Evolutionary conservation across 2,888 invertebrate species (phyloP).

Genomic region (Archips crataeganus): DNA sequence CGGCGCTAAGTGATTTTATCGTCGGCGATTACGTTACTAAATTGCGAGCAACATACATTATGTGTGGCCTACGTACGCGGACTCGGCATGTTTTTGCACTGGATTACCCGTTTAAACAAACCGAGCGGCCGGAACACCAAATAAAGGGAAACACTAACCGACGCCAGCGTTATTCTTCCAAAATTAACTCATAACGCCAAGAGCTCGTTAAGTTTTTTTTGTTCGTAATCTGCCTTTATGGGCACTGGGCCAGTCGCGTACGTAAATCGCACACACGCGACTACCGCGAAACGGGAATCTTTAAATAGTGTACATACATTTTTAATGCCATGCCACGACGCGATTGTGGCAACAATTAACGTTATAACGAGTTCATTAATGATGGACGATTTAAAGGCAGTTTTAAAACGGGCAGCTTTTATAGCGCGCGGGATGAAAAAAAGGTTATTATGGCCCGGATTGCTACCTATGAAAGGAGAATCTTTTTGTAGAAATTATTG

Average conservation of each 20-base stretch:
- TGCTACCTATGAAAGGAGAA: neutral
- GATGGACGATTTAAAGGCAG: slow-evolving; percentile 58
- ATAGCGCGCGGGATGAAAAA: slow-evolving; percentile 49
- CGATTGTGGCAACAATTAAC: slow-evolving; percentile 80
- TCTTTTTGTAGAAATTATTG: slow-evolving; percentile 10
- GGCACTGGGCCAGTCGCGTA: slow-evolving; percentile 82
- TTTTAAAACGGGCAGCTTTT: slow-evolving; percentile 53
- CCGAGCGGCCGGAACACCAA: slow-evolving; percentile 77
- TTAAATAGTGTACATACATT: slow-evolving; percentile 82
- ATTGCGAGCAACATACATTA: slow-evolving; percentile 71
- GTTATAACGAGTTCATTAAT: slow-evolving; percentile 79
- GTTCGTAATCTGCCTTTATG: slow-evolving; percentile 83
- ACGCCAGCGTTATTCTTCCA: slow-evolving; percentile 81
- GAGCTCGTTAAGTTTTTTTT: slow-evolving; percentile 79
- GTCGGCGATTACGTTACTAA: slow-evolving; percentile 73
- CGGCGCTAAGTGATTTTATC: slow-evolving; percentile 79
- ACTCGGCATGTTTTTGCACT: slow-evolving; percentile 72
- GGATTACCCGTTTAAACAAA: slow-evolving; percentile 83
- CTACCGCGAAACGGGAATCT: slow-evolving; percentile 79
- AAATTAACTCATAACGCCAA: slow-evolving; percentile 85
- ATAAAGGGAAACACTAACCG: slow-evolving; percentile 81
- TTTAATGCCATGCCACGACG: slow-evolving; percentile 75
- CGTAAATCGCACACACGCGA: slow-evolving; percentile 79
- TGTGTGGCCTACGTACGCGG: slow-evolving; percentile 70
- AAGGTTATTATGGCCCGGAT: slow-evolving; percentile 25